A percentile compares a stretch with the other conserved stretches of the same genome.
phyloP scores from a whole-genome alignment of 2,113 vertebrate species.

The Seriola dumerili region DNA sequence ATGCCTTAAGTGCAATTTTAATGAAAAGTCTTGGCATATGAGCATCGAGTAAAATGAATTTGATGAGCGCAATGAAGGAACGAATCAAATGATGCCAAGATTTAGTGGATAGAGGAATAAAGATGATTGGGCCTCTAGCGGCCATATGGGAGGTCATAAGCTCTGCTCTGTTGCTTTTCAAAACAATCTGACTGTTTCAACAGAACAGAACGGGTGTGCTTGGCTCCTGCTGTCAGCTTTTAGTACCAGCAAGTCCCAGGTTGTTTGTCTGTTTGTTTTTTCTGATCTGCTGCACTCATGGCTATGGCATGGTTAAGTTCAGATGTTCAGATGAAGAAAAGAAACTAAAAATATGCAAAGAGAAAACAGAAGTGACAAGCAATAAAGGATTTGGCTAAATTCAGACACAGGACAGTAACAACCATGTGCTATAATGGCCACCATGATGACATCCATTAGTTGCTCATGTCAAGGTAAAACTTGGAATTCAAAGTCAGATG shows the following conservation, averaged over 20 bases:
- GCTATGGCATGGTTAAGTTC: not conserved
- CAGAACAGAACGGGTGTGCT: not conserved
- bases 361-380: not conserved
- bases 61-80: not conserved
- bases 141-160: not conserved
- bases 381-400: not conserved
- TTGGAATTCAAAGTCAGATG: not conserved
- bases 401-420: no score
- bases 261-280: not conserved
- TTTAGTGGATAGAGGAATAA: not conserved
- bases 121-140: not conserved
- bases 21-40: constrained; percentile 7
- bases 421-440: no score
- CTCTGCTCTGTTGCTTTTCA: not conserved
- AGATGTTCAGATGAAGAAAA: not conserved
- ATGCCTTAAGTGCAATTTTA: constrained; percentile 9
- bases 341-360: no score
- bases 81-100: not conserved
- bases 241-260: not conserved
- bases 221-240: not conserved
- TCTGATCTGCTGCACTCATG: not conserved
- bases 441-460: not conserved
- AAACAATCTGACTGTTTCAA: not conserved
- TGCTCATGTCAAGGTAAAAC: not conserved
- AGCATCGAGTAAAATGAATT: not conserved